phyloP scores from a whole-genome alignment of 2,888 invertebrate species.

The Myathropa florea region DNA sequence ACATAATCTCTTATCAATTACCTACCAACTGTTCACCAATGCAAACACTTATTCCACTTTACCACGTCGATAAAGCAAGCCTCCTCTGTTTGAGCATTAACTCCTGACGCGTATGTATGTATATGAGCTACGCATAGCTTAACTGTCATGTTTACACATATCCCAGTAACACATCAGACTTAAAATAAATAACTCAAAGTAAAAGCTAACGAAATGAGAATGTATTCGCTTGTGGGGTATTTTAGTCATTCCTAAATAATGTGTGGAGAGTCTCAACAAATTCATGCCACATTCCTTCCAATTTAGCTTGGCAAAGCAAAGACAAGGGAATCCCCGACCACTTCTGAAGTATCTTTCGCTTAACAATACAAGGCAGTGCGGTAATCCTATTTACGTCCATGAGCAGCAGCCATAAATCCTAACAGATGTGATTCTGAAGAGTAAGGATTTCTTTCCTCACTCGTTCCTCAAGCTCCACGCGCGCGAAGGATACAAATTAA shows the following conservation, averaged over 20 bases:
- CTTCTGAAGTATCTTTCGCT: not conserved
- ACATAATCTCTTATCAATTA: not conserved
- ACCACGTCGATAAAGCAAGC: not conserved
- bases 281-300: not conserved
- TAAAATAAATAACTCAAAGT: not conserved
- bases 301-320: not conserved
- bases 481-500: conserved; percentile 25
- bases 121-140: not conserved
- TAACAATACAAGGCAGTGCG: not conserved
- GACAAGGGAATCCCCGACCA: not conserved
- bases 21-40: not conserved
- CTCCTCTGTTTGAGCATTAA: not conserved
- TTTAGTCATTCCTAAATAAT: not conserved
- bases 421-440: not conserved
- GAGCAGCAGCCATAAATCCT: conserved; percentile 27
- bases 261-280: not conserved
- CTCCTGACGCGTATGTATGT: too few relatives aligned
- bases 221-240: not conserved
- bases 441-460: not conserved
- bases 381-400: conserved; percentile 25
- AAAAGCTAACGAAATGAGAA: not conserved
- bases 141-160: not conserved
- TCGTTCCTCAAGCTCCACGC: not conserved
- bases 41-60: not conserved
- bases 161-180: not conserved